These are phyloP conservation scores for Anas bahamensis DNA, from an alignment of 2,797 vertebrate genomes.

Conservation along the genomic window DNA sequence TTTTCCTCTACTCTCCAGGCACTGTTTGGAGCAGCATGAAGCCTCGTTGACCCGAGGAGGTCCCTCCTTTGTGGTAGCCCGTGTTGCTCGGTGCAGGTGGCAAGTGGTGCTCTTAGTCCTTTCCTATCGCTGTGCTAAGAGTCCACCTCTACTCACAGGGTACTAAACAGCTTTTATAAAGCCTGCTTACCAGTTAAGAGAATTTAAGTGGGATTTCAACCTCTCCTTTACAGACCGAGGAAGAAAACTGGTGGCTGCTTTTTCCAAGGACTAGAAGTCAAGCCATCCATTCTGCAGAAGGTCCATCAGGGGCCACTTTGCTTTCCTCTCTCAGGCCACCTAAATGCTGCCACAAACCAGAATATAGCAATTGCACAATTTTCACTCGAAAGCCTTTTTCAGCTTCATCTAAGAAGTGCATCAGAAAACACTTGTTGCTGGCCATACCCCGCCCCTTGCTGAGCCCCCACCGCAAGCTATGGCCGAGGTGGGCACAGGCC, in stretches of 20 bases:
- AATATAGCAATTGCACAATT: neutral
- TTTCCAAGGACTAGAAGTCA: neutral
- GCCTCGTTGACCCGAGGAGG: neutral
- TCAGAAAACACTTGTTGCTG: neutral
- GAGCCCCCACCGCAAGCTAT: fast-evolving
- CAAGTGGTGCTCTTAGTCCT: neutral
- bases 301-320: neutral
- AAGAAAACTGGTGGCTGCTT: neutral
- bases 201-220: neutral
- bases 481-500: fast-evolving
- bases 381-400: neutral
- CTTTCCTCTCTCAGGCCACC: neutral
- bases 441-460: neutral
- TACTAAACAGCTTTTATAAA: neutral
- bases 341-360: neutral
- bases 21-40: neutral
- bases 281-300: neutral
- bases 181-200: neutral
- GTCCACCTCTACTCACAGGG: neutral
- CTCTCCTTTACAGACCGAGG: neutral
- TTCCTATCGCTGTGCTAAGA: neutral
- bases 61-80: neutral
- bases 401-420: neutral
- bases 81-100: neutral
- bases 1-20: neutral